These are phyloP conservation scores for Andrena trimmerana DNA, from an alignment of 2,888 invertebrate species.

Conservation along the genomic window DNA sequence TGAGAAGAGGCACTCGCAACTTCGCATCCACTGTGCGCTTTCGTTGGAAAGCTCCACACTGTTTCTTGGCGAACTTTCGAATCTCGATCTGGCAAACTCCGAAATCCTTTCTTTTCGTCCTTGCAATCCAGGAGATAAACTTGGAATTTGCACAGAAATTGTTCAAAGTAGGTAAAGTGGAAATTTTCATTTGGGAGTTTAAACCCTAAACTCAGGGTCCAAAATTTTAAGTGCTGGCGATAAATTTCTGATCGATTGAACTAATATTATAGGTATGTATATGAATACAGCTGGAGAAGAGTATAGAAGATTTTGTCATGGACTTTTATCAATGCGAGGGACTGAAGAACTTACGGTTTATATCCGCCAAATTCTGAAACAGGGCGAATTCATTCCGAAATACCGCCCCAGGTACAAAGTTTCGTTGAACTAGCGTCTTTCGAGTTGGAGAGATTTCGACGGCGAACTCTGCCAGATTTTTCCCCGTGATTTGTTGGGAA, in stretches of 20 bases:
- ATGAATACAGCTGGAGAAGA: not conserved
- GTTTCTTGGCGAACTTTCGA: not conserved
- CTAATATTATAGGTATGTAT: not conserved
- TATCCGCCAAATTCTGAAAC: conserved; percentile 36
- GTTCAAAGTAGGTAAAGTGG: no score
- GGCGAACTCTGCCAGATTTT: conserved; percentile 62
- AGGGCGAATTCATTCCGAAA: conserved; percentile 51
- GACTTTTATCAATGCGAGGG: not conserved
- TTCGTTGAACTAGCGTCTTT: conserved; percentile 55
- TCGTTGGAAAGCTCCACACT: conserved; percentile 26
- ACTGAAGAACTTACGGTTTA: conserved; percentile 3
- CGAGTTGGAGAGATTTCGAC: conserved; percentile 57
- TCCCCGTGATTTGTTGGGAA: conserved; percentile 65
- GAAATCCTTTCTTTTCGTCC: not conserved
- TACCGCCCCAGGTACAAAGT: conserved; percentile 47
- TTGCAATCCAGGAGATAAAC: not conserved
- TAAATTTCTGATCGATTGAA: not conserved
- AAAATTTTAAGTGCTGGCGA: no score
- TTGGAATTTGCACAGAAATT: not conserved
- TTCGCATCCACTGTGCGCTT: conserved; percentile 1
- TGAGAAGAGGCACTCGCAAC: conserved; percentile 39
- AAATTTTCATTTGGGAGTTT: no score
- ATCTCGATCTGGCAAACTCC: not conserved
- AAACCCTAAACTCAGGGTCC: no score
- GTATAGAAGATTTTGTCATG: not conserved